phyloP scores from a whole-genome alignment of 2,797 vertebrate genomes.

The Acanthis flammea region DNA sequence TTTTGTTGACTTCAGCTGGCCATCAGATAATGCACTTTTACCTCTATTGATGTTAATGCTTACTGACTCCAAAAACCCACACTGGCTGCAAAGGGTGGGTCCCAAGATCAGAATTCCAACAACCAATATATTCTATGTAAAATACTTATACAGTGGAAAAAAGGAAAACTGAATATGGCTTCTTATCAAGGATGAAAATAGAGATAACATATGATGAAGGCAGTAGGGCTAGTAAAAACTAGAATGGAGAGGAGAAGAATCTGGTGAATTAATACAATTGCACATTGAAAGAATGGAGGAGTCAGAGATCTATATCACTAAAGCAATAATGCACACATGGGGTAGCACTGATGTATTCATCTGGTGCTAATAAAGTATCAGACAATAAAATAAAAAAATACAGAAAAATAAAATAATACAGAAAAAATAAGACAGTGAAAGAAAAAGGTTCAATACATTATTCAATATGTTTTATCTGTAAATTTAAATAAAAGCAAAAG shows the following conservation, averaged over 20 bases:
- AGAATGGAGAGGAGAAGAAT: background rate
- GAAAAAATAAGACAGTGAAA: background rate
- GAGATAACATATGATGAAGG: background rate
- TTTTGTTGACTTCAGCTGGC: background rate
- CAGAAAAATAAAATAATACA: background rate
- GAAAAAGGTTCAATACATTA: background rate
- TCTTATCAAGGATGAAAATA: background rate
- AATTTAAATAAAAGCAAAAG: background rate
- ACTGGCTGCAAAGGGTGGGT: background rate
- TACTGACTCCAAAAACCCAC: background rate
- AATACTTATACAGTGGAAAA: background rate
- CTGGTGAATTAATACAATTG: slow-evolving; percentile 15
- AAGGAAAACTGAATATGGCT: background rate
- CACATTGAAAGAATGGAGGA: background rate
- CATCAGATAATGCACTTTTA: background rate
- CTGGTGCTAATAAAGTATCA: background rate
- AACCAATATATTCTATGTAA: background rate
- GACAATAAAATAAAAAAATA: background rate
- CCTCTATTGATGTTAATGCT: background rate
- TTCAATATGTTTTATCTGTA: background rate
- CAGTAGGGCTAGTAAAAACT: background rate
- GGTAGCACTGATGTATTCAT: background rate
- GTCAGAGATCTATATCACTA: background rate
- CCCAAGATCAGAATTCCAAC: background rate
- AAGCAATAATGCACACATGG: background rate